phyloP scores from a whole-genome alignment of 2,888 invertebrate genomes.

The Pheosia tremula region DNA sequence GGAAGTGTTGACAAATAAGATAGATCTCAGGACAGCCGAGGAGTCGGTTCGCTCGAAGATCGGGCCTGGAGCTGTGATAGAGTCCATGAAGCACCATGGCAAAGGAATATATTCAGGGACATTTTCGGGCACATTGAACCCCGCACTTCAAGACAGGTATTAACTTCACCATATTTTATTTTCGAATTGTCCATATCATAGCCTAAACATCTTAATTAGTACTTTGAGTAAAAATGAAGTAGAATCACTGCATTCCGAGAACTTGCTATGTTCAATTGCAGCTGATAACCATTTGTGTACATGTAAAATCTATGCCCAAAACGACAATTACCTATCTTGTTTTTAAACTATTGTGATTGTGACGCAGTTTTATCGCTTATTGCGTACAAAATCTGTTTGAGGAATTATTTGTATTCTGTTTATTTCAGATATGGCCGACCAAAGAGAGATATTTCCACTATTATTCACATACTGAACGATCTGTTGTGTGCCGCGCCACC shows the following conservation, averaged over 20 bases:
- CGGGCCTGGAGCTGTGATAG: constrained; percentile 91
- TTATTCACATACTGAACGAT: constrained; percentile 98
- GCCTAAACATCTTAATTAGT: too few species aligned
- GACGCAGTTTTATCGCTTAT: constrained; percentile 8
- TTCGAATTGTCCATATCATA: too few species aligned
- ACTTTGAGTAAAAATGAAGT: background rate
- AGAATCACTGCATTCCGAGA: background rate
- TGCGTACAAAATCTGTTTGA: background rate
- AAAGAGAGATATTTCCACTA: constrained; percentile 96
- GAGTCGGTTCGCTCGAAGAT: constrained; percentile 78
- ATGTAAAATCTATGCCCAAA: background rate
- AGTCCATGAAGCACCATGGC: constrained; percentile 96
- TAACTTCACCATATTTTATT: constrained; percentile 7
- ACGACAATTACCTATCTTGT: background rate
- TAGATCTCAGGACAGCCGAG: constrained; percentile 77
- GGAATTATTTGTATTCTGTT: background rate
- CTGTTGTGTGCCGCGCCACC: constrained; percentile 94
- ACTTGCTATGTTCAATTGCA: background rate
- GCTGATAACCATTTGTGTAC: background rate
- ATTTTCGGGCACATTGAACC: constrained; percentile 97
- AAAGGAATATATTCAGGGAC: constrained; percentile 98
- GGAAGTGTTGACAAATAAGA: constrained; percentile 91
- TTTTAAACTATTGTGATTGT: constrained; percentile 10
- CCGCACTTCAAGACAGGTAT: constrained; percentile 94
- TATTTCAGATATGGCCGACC: constrained; percentile 91